Base-by-base conservation (phyloP, 2,888 invertebrate genomes). In the Drosophila setosimentum region DNA sequence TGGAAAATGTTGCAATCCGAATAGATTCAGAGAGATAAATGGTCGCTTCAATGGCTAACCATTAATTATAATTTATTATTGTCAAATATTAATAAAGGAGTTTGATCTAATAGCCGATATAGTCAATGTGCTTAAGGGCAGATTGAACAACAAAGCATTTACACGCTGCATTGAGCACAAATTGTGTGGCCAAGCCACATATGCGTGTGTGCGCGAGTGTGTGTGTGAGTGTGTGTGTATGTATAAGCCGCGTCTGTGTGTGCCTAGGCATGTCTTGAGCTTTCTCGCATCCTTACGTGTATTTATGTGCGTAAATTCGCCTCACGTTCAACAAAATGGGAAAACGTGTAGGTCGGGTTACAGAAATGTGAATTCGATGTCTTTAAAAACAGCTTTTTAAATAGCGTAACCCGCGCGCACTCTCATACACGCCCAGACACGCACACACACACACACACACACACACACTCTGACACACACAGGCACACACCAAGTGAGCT, bases 281-380 rank as follows among this genome's bases (percentile, higher is more conserved):
- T 51, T 51, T 53, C 62, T 35, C 57, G 27, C 51, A 51, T 32
- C 48, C 68, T 61, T 30, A n/a, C 11, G 24, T 45, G 13, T 13
- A 1, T 40, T 13, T 27, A 3, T 70, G 68, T 69, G 76, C 68
- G 74, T 60, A 54, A 82, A 87, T 89, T 85, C 87, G 69, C 73
- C 85, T 81, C 87, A 87, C 87, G 87, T 87, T 83, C 85, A 59
- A 27, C 64, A 76, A 80, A 87, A 89, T 78, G 83, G 83, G 68
- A 75, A 80, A 77, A 89, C 87, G 85, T 83, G 74, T 77, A 80
- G 74, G 83, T 75, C 55, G 72, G 76, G 73, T 68, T 76, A 78
- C 75, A 76, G 83, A 89, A 89, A 87, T 85, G 80, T 85, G 85
- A 87, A 89, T 85, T 76, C 76, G 69, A 87, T 89, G 89, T 87